phyloP scores from a whole-genome alignment of 2,797 vertebrate species.

The Coccyzus lansbergi region DNA sequence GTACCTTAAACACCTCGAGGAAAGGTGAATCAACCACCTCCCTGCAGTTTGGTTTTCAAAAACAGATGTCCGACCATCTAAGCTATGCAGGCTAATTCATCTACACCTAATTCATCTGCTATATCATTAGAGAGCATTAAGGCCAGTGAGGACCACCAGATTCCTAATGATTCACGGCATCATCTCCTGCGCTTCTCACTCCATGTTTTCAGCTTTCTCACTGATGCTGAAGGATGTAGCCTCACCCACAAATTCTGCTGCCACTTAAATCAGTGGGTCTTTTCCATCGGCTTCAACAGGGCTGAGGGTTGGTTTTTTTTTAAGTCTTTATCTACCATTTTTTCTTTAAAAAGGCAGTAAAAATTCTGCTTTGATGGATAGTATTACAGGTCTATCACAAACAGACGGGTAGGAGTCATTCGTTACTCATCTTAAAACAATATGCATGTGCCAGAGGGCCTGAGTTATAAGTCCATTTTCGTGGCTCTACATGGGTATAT shows the following conservation, averaged over 20 bases:
- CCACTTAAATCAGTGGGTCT: not conserved
- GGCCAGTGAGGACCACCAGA: not conserved
- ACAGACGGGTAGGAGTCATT: conserved; percentile 23
- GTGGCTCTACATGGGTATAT: conserved; percentile 6
- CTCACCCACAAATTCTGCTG: not conserved
- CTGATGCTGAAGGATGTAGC: not conserved
- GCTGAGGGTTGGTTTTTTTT: not conserved
- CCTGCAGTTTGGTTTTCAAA: not conserved
- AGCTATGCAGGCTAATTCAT: no score
- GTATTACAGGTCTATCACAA: conserved; percentile 9
- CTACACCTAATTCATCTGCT: not conserved
- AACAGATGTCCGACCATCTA: not conserved
- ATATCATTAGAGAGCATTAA: not conserved
- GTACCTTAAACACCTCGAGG: no score
- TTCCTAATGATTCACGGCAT: not conserved
- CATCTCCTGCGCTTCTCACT: not conserved
- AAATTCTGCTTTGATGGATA: not conserved
- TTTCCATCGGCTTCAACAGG: conserved; percentile 6
- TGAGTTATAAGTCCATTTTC: conserved; percentile 65
- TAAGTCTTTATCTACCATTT: conserved; percentile 25
- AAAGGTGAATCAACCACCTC: no score
- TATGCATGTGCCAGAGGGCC: conserved; percentile 42
- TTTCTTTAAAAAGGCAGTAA: conserved; percentile 11
- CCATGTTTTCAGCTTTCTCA: not conserved
- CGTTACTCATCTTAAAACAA: conserved; percentile 45